Conservation (phyloP, 2,797 vertebrate genomes). For the Spinus pinus region DNA sequence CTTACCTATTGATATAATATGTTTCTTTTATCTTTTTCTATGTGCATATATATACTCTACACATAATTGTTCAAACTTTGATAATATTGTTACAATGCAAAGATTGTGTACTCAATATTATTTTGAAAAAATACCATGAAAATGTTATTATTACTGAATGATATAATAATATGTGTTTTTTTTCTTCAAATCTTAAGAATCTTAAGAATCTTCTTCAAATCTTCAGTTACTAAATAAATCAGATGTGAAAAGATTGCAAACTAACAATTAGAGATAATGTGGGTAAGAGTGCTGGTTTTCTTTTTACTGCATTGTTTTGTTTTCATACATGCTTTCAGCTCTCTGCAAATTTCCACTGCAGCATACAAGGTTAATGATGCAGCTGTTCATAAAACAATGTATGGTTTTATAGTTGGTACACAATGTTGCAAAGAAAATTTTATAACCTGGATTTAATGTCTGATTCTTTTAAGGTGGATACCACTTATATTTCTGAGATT, state of each 20-base stretch:
- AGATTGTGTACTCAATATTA: neutral
- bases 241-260: neutral
- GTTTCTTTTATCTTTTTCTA: neutral
- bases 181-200: neutral
- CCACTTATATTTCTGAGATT: neutral
- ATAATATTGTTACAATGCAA: neutral
- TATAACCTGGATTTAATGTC: neutral
- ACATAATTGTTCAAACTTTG: neutral
- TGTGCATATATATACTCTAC: neutral
- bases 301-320: neutral
- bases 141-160: neutral
- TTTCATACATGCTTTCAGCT: neutral
- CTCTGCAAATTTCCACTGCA: neutral
- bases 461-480: neutral
- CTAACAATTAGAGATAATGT: neutral
- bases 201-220: too few species aligned
- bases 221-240: neutral
- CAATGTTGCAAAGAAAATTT: neutral
- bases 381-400: neutral
- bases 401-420: neutral
- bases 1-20: neutral
- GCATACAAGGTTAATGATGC: neutral
- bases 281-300: neutral
- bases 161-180: accelerated
- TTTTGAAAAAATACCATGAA: neutral